phyloP scores from a whole-genome alignment of 2,113 vertebrate genomes.

The Empidonax traillii region DNA sequence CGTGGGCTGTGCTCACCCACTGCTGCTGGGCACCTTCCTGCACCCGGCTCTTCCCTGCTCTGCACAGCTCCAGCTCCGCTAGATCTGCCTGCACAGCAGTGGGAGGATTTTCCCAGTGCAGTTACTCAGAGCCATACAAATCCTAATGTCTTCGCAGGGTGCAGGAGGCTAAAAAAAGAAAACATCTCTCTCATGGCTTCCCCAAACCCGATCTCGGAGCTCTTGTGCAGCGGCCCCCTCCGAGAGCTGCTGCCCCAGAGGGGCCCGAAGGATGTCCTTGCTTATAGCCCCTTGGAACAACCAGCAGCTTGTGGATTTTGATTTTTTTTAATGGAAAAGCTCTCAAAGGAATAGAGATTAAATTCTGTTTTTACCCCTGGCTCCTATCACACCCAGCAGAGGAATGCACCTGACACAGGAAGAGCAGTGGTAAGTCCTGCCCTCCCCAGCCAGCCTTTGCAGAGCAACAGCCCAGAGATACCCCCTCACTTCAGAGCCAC shows the following conservation, averaged over 20 bases:
- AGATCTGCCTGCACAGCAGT: conserved; percentile 16
- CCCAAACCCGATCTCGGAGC: background rate
- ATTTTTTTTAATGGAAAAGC: background rate
- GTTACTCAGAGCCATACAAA: conserved; percentile 33
- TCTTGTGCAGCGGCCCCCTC: background rate
- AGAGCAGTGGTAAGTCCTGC: background rate
- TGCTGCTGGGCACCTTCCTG: conserved; percentile 5
- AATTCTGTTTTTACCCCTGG: background rate
- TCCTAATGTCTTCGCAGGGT: conserved; percentile 4
- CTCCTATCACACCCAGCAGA: background rate
- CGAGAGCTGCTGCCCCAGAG: background rate
- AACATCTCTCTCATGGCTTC: background rate
- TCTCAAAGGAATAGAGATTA: background rate
- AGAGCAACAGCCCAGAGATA: background rate
- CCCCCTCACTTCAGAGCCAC: background rate
- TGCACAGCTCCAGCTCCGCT: background rate
- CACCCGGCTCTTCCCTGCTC: background rate
- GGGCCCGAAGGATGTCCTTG: background rate
- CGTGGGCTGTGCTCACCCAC: conserved; percentile 12
- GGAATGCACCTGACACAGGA: background rate
- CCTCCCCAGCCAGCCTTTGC: background rate
- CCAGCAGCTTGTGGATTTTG: background rate
- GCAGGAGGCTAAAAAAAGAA: conserved; percentile 50
- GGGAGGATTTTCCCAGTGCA: conserved; percentile 37
- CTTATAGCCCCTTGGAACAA: background rate